Evolutionary conservation across 2,888 invertebrate species (phyloP).

Genomic region (Aromia moschata): DNA sequence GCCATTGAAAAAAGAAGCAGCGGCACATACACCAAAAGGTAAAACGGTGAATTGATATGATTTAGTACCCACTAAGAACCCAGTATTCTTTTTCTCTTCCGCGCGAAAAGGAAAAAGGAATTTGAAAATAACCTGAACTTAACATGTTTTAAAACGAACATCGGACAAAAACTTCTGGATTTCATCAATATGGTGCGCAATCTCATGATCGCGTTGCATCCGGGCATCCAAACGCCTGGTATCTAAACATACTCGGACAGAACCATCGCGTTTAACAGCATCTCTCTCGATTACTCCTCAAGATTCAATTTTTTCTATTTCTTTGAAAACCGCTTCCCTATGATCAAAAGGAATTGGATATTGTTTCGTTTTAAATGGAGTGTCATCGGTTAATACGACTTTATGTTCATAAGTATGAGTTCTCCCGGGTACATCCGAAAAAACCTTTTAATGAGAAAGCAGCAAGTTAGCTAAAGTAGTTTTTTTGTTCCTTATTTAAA

Average conservation of each 20-base stretch:
- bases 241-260: constrained; percentile 46
- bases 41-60: constrained; percentile 21
- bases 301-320: constrained; percentile 35
- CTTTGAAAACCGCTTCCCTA: constrained; percentile 7
- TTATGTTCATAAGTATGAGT: constrained; percentile 36
- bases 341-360: constrained; percentile 13
- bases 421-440: constrained; percentile 20
- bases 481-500: constrained; percentile 1
- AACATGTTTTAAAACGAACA: constrained; percentile 3
- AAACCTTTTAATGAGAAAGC: background rate
- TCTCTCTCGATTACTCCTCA: constrained; percentile 46
- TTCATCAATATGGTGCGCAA: constrained; percentile 20
- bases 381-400: constrained; percentile 32
- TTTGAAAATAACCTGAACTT: constrained; percentile 7
- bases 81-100: constrained; percentile 29
- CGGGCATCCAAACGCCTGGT: constrained; percentile 44
- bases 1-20: constrained; percentile 13
- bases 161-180: constrained; percentile 1
- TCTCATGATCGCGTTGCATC: constrained; percentile 46
- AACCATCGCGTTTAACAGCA: constrained; percentile 44
- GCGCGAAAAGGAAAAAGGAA: constrained; percentile 18
- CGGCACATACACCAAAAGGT: constrained; percentile 21
- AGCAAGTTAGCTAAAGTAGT: background rate
- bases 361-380: constrained; percentile 23
- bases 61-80: constrained; percentile 22